phyloP scores from a whole-genome alignment of 2,888 invertebrate genomes.

The Andrena fulva region DNA sequence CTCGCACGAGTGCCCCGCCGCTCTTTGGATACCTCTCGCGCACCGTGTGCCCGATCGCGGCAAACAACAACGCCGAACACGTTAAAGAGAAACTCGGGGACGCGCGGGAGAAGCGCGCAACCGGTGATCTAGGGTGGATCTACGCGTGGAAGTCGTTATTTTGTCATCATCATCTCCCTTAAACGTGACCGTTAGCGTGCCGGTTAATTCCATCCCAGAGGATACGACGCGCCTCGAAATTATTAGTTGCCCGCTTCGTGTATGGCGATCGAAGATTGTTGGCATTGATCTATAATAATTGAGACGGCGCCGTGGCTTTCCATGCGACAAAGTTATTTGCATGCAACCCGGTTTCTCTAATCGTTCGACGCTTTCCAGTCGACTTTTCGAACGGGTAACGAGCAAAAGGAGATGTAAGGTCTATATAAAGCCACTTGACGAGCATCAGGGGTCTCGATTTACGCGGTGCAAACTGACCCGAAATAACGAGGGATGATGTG shows the following conservation, averaged over 20 bases:
- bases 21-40: slow-evolving; percentile 77
- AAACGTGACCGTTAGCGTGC: slow-evolving; percentile 30
- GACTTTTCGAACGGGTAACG: neutral
- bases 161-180: slow-evolving; percentile 46
- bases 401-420: neutral
- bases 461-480: neutral
- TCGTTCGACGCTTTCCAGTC: neutral
- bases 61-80: slow-evolving; percentile 62
- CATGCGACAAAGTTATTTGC: slow-evolving; percentile 3
- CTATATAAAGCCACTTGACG: neutral
- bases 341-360: neutral
- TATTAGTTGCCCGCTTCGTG: slow-evolving; percentile 23
- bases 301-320: slow-evolving; percentile 4
- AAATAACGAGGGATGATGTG: neutral
- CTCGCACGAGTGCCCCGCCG: slow-evolving; percentile 73
- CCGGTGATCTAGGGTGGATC: slow-evolving; percentile 39
- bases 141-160: slow-evolving; percentile 54
- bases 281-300: neutral
- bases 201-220: slow-evolving; percentile 29
- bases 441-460: neutral
- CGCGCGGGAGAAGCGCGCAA: slow-evolving; percentile 25
- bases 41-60: slow-evolving; percentile 55
- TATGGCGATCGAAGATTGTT: neutral
- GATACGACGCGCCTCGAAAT: slow-evolving; percentile 12
- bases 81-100: slow-evolving; percentile 75